Evolutionary conservation across 2,888 invertebrate genomes (phyloP).

Genomic region (Luperina testacea): DNA sequence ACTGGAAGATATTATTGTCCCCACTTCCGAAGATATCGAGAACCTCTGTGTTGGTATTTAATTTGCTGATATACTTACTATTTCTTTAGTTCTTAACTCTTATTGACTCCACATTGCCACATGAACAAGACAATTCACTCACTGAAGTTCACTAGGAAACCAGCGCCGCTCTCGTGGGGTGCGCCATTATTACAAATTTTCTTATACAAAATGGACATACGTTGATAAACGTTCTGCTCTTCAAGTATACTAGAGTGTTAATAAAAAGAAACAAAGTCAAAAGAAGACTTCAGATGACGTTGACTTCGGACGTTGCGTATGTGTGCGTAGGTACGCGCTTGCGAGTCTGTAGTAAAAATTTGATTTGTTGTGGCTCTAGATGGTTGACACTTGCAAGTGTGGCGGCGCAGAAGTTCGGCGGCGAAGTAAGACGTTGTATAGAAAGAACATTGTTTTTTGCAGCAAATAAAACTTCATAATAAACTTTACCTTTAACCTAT

Average conservation of each 20-base stretch:
- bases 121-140: background rate
- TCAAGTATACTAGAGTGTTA: background rate
- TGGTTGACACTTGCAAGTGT: too few relatives aligned
- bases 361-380: background rate
- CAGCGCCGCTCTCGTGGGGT: background rate
- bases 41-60: conserved; percentile 43
- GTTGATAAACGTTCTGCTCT: background rate
- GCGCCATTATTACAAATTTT: background rate
- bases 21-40: background rate
- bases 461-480: too few relatives aligned
- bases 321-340: background rate
- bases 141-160: background rate
- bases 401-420: background rate
- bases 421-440: too few relatives aligned
- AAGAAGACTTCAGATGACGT: background rate
- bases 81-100: background rate
- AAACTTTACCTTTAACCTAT: background rate
- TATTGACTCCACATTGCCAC: background rate
- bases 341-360: background rate
- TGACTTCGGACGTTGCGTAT: background rate
- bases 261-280: background rate
- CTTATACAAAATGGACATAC: background rate
- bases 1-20: conserved; percentile 47
- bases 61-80: background rate
- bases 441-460: background rate